A percentile compares a stretch with the other conserved stretches of the same genome.
Evolutionary conservation across 1,140 invertebrate species (phyloP).

Genomic region (Dendroctonus valens): DNA sequence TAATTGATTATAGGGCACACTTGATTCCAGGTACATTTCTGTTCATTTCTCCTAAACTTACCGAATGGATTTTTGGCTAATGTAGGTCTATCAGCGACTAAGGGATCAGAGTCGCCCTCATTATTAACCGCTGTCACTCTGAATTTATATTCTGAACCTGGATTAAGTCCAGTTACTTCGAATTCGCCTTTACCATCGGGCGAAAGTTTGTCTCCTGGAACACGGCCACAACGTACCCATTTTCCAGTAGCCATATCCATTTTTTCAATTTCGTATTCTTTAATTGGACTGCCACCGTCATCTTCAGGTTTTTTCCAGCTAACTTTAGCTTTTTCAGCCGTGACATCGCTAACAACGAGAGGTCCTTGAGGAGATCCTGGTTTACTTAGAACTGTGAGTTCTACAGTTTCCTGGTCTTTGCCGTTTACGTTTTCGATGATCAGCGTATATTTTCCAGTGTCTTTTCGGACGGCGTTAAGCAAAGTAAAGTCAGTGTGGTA

Average conservation of each 20-base stretch:
- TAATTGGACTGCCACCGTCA: slow-evolving; percentile 91
- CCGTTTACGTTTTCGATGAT: slow-evolving; percentile 88
- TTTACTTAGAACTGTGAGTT: slow-evolving; percentile 86
- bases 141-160: slow-evolving; percentile 94
- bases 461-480: slow-evolving; percentile 77
- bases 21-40: too few relatives aligned
- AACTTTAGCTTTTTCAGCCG: slow-evolving; percentile 82
- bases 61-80: slow-evolving; percentile 97
- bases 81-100: slow-evolving; percentile 78
- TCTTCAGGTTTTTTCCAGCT: slow-evolving; percentile 90
- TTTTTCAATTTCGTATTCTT: slow-evolving; percentile 94
- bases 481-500: slow-evolving; percentile 89
- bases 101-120: slow-evolving; percentile 92
- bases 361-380: slow-evolving; percentile 86
- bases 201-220: slow-evolving; percentile 69
- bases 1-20: too few relatives aligned
- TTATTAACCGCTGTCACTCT: slow-evolving; percentile 93
- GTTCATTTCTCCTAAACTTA: slow-evolving; percentile 51
- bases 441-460: slow-evolving; percentile 90
- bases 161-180: slow-evolving; percentile 86
- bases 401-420: slow-evolving; percentile 84
- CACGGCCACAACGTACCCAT: slow-evolving; percentile 82
- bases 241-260: slow-evolving; percentile 87
- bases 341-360: slow-evolving; percentile 81
- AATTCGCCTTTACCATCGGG: slow-evolving; percentile 63